Percentiles rank a stretch among this genome's conserved stretches.
Evolutionary conservation across 30 jellyfish, hydroid and myxozoan species (phyloP).

Genomic region (Mastigias papua): DNA sequence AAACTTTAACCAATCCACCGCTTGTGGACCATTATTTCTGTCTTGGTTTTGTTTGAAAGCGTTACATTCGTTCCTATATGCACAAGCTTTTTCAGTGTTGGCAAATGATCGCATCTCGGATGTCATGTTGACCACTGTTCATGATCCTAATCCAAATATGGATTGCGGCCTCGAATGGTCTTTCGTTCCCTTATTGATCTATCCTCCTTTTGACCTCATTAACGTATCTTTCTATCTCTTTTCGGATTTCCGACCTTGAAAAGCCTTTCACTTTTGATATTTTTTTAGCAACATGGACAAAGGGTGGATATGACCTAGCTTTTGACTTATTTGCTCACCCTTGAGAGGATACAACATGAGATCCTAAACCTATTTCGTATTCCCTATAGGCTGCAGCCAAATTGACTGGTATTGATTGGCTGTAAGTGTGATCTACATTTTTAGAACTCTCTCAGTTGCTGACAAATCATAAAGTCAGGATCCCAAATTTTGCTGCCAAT

Average conservation of each 20-base stretch:
- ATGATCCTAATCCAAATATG: not conserved
- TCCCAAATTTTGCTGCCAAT: no score
- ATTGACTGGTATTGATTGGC: no score
- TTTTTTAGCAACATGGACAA: not conserved
- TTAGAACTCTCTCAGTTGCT: no score
- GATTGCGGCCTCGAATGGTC: conserved; percentile 2
- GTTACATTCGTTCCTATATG: not conserved
- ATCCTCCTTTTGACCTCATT: not conserved
- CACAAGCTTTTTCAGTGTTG: not conserved
- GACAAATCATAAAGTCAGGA: no score
- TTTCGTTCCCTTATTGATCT: conserved; percentile 1
- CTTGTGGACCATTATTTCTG: not conserved
- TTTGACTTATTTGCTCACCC: not conserved
- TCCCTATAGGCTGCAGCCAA: no score
- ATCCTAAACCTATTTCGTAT: no score
- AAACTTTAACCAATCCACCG: not conserved
- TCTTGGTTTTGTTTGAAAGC: not conserved
- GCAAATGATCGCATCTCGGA: not conserved
- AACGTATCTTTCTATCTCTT: not conserved
- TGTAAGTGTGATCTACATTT: no score
- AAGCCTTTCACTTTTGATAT: not conserved
- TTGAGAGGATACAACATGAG: no score
- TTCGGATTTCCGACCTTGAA: not conserved
- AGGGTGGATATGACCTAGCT: not conserved
- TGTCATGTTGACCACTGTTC: not conserved